A percentile compares a stretch with the other conserved stretches of the same genome.
These are phyloP conservation scores for Oxyruncus cristatus DNA, from an alignment of 2,113 vertebrate species.

Conservation along the genomic window DNA sequence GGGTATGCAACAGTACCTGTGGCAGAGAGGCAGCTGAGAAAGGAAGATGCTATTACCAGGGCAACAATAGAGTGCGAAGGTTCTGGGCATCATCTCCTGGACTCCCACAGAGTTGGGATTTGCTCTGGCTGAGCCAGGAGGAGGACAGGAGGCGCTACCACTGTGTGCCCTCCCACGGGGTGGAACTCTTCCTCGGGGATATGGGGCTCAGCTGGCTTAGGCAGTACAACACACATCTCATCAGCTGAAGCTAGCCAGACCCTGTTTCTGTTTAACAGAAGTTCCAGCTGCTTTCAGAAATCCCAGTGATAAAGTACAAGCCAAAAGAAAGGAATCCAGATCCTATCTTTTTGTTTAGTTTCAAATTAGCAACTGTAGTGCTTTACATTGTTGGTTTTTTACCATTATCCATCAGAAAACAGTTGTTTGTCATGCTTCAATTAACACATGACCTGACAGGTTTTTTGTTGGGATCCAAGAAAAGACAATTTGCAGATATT, in stretches of 20 bases:
- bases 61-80: not conserved
- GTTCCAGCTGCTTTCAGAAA: constrained; percentile 29
- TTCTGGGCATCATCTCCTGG: not conserved
- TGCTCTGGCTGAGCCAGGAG: not conserved
- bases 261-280: not conserved
- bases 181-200: not conserved
- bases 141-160: not conserved
- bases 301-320: not conserved
- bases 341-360: not conserved
- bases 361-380: not conserved
- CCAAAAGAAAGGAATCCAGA: not conserved
- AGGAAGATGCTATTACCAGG: not conserved
- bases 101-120: not conserved
- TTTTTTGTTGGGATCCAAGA: not conserved
- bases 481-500: not conserved
- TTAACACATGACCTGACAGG: not conserved
- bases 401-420: not conserved
- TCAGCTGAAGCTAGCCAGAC: not conserved
- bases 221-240: not conserved
- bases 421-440: not conserved
- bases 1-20: not conserved
- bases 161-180: not conserved
- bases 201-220: constrained; percentile 14
- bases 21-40: not conserved
- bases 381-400: not conserved